Evolutionary conservation across 2,888 invertebrate species (phyloP).

Genomic region (Lasioglossum figueresi): DNA sequence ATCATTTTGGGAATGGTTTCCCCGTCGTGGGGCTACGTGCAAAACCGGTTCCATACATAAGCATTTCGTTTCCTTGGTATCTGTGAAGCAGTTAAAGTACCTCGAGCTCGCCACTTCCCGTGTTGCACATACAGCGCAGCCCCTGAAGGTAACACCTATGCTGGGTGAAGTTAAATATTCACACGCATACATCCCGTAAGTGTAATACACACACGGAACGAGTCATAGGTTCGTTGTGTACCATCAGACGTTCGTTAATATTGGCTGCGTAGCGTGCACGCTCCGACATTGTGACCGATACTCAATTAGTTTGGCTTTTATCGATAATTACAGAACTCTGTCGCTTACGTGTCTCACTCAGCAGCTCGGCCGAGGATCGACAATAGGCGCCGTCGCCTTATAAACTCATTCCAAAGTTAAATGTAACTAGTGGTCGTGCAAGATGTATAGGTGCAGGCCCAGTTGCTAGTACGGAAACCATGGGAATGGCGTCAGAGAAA

Average conservation of each 20-base stretch:
- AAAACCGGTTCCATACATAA: neutral
- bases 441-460: neutral
- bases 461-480: neutral
- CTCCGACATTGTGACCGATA: neutral
- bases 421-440: neutral
- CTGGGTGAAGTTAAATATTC: neutral
- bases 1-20: slow-evolving; percentile 1
- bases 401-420: neutral
- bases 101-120: neutral
- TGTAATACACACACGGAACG: neutral
- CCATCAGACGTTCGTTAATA: neutral
- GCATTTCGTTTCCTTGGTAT: neutral
- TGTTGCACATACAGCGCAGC: neutral
- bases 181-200: neutral
- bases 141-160: neutral
- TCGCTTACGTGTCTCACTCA: slow-evolving; percentile 2
- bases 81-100: slow-evolving; percentile 5
- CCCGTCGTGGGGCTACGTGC: neutral
- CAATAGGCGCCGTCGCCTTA: neutral
- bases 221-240: neutral
- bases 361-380: neutral
- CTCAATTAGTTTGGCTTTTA: slow-evolving; percentile 1
- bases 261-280: neutral
- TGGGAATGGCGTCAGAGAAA: neutral
- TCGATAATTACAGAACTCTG: slow-evolving; percentile 4